Base-by-base conservation (phyloP, 2,888 invertebrate species). In the Opisthograptis luteolata region DNA sequence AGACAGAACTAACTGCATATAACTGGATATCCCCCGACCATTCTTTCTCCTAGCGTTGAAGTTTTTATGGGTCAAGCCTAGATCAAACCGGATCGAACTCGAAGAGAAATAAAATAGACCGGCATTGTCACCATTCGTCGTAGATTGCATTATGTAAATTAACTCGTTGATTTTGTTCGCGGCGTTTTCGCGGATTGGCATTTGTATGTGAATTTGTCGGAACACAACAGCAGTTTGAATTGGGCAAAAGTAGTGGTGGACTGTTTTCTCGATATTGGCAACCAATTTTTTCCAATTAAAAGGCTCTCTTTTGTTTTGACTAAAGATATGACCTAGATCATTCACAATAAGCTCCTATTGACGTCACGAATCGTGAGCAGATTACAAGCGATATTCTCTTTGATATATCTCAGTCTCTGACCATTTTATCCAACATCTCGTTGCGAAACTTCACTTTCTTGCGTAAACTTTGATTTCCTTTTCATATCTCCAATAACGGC, bases 51-150 rank as follows among this genome's bases (percentile, higher is more conserved):
- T 67, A 58, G 55, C 61, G 70, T 55, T 64, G 66, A 84, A 85
- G 79, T 84, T 87, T 86, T 83, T 85, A 80, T 85, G 71, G 87
- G 86, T 87, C 87, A 87, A 84, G 76, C 84, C 80, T 75, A 82
- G 87, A 83, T 87, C 81, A 85, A 78, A 70, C 68, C 54, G 77
- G 77, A 80, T 81, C 77, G 73, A 76, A 74, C 76, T 74, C 60
- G 59, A 54, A 61, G 60, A 46, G 59, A 63, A 65, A 66, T 66
- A 66, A 62, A 67, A 64, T 54, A 65, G 64, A 8, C 27, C 6
- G 14, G 19, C 62, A 66, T 70, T 67, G 66, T 67, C 64, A 68
- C 63, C 62, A 53, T 55, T 66, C 51, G 55, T 55, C 42, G 56
- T 34, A 63, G 53, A 64, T 68, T 68, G 60, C 49, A 58, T 65